These are phyloP conservation scores for Chromobotia macracanthus DNA, from an alignment of 2,797 vertebrate genomes.

Conservation along the genomic window DNA sequence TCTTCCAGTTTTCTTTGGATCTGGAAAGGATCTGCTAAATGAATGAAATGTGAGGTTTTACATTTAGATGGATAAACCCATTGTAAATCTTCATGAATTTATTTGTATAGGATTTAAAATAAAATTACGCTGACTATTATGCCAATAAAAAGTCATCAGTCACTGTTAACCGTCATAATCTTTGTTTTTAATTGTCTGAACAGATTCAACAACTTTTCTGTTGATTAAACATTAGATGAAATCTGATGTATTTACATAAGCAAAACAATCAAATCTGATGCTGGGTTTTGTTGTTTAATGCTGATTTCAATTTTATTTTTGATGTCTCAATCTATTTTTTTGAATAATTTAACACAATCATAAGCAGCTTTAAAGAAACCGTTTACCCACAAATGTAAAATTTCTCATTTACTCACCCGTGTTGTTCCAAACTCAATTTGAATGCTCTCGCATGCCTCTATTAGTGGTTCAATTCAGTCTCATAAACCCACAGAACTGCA, in stretches of 20 bases:
- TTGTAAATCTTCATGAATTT: conserved; percentile 45
- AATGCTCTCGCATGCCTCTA: neutral
- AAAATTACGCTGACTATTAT: conserved; percentile 62
- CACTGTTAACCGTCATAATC: conserved; percentile 62
- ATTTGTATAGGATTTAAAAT: conserved; percentile 30
- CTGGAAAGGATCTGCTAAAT: neutral
- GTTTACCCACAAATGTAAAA: neutral
- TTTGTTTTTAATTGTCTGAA: conserved; percentile 40
- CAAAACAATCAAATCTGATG: conserved; percentile 42
- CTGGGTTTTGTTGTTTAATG: conserved; percentile 34
- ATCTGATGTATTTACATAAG: conserved; percentile 44
- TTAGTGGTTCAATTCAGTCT: neutral
- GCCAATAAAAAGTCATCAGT: conserved; percentile 74
- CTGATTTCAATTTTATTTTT: neutral
- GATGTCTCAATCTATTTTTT: neutral
- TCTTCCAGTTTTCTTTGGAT: neutral
- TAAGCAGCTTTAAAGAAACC: too few relatives aligned
- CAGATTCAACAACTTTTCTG: conserved; percentile 20
- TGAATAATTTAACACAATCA: too few relatives aligned
- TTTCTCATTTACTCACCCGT: neutral
- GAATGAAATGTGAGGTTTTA: neutral
- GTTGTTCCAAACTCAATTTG: neutral
- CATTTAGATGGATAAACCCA: neutral
- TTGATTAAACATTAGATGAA: conserved; percentile 24
- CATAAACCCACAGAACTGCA: neutral